Conservation (phyloP, 2,888 invertebrate genomes). For the Drosophila koepferae region DNA sequence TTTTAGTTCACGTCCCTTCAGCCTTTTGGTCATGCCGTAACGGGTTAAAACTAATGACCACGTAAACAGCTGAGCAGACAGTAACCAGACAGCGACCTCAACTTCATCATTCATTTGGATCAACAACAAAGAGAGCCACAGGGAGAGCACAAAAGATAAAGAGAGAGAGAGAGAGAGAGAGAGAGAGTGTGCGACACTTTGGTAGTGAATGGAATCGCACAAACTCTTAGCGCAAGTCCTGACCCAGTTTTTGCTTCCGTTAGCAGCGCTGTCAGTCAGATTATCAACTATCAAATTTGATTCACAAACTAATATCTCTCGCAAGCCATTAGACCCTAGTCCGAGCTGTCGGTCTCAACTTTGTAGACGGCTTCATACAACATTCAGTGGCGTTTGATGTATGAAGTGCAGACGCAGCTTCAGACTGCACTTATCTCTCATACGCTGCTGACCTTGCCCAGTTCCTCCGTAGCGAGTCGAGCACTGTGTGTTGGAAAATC, state of each 20-base stretch:
- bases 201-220: constrained; percentile 45
- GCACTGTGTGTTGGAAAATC: constrained; percentile 47
- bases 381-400: constrained; percentile 64
- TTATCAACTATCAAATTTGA: constrained; percentile 76
- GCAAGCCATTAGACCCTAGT: constrained; percentile 75
- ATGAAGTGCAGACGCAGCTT: constrained; percentile 72
- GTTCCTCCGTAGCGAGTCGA: neutral
- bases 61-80: constrained; percentile 80
- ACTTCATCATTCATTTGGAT: constrained; percentile 74
- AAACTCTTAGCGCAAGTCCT: constrained; percentile 25
- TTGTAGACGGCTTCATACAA: constrained; percentile 60
- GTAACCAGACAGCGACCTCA: constrained; percentile 81
- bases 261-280: constrained; percentile 69
- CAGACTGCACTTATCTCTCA: constrained; percentile 46
- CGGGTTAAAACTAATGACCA: constrained; percentile 83
- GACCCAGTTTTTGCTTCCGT: constrained; percentile 62
- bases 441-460: constrained; percentile 65
- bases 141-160: neutral
- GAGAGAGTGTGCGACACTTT: constrained; percentile 3
- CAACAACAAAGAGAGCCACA: constrained; percentile 25
- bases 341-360: constrained; percentile 43
- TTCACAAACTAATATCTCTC: constrained; percentile 82
- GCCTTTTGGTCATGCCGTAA: constrained; percentile 61
- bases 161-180: constrained; percentile 2
- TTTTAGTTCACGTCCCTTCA: constrained; percentile 34